phyloP scores from a whole-genome alignment of 37 sponge, comb jelly and placozoan genomes.

The Spongilla lacustris region DNA sequence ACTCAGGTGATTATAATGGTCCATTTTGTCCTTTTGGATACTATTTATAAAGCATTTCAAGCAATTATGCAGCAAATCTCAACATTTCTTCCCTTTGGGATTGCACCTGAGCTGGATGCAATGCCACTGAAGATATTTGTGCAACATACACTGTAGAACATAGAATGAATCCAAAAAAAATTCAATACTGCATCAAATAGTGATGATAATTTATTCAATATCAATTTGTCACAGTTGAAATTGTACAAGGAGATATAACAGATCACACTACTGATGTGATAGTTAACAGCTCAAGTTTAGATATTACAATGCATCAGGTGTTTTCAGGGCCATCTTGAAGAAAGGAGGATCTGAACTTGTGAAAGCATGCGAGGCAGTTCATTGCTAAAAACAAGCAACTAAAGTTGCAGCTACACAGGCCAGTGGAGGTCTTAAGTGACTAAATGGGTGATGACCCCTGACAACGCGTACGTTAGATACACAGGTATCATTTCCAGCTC shows the following conservation, averaged over 20 bases:
- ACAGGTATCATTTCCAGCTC: conserved; percentile 63
- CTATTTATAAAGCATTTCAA: conserved; percentile 20
- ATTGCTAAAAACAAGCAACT: conserved; percentile 2
- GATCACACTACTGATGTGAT: conserved; percentile 44
- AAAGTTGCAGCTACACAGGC: conserved; percentile 41
- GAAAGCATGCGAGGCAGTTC: conserved; percentile 22
- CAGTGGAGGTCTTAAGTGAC: conserved; percentile 51
- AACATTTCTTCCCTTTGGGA: too few relatives aligned
- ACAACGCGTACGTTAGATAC: not conserved
- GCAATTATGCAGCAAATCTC: not conserved
- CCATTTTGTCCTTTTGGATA: conserved; percentile 32
- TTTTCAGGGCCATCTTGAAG: conserved; percentile 45
- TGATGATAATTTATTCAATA: not conserved
- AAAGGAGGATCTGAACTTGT: conserved; percentile 62
- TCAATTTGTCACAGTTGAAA: conserved; percentile 21
- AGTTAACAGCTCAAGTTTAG: conserved; percentile 54
- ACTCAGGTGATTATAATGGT: conserved; percentile 11
- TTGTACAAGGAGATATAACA: conserved; percentile 62
- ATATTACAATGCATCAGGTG: conserved; percentile 35
- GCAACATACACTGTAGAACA: too few relatives aligned
- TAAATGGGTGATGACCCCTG: conserved; percentile 35
- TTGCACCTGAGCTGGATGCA: too few relatives aligned
- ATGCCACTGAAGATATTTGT: too few relatives aligned
- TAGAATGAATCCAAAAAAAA: too few relatives aligned
- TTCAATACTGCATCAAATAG: not conserved